phyloP scores from a whole-genome alignment of 2,888 invertebrate species.

The Patella pellucida region DNA sequence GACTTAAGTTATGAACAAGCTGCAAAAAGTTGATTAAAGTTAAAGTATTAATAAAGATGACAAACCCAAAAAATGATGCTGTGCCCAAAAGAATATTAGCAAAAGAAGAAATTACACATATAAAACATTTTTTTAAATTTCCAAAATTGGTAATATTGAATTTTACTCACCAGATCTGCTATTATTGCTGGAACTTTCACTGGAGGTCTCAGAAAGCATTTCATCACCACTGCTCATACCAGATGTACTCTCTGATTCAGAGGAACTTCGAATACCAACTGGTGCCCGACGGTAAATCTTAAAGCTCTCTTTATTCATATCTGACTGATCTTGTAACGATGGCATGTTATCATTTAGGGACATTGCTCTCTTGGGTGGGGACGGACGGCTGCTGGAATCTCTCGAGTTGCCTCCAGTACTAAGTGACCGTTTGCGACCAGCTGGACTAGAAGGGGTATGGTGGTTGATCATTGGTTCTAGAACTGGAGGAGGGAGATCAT shows the following conservation, averaged over 20 bases:
- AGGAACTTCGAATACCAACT: constrained; percentile 55
- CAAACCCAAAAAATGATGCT: no score
- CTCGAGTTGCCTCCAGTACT: constrained; percentile 49
- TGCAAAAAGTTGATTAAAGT: no score
- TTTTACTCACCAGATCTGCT: constrained; percentile 55
- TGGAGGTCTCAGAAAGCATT: constrained; percentile 57
- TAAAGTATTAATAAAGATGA: no score
- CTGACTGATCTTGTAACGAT: constrained; percentile 50
- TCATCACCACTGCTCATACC: constrained; percentile 65
- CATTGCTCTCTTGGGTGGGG: constrained; percentile 57
- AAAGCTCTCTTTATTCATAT: constrained; percentile 72
- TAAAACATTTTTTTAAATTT: no score
- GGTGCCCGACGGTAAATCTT: constrained; percentile 70
- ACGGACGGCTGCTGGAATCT: constrained; percentile 40
- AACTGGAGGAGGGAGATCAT: constrained; percentile 45
- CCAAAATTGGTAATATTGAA: no score
- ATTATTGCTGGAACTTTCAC: constrained; percentile 56
- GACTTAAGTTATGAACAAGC: no score
- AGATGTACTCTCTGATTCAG: constrained; percentile 64
- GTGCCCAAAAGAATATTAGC: no score
- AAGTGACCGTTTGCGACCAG: constrained; percentile 54
- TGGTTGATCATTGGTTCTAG: constrained; percentile 44
- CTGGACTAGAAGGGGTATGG: constrained; percentile 46
- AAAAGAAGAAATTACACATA: no score
- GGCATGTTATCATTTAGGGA: constrained; percentile 50